phyloP scores from a whole-genome alignment of 2,797 vertebrate species.

The Caiman crocodilus region DNA sequence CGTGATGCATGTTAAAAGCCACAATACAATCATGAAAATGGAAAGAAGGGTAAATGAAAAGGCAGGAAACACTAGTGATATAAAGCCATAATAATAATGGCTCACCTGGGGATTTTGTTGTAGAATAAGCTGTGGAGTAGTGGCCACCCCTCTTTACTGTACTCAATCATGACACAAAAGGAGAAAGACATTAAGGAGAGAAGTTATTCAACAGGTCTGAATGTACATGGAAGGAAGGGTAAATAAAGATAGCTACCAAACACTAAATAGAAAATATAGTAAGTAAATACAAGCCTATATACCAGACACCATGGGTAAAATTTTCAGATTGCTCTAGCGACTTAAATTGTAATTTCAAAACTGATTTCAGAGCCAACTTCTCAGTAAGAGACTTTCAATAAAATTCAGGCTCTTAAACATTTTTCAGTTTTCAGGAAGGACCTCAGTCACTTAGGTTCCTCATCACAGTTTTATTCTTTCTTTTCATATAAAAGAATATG shows the following conservation, averaged over 20 bases:
- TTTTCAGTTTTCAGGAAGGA: background rate
- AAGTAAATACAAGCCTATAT: slow-evolving; percentile 39
- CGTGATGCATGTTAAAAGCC: slow-evolving; percentile 1
- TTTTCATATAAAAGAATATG: background rate
- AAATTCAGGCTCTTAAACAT: background rate
- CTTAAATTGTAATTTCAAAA: background rate
- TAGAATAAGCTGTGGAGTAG: slow-evolving; percentile 89
- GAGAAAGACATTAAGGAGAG: slow-evolving; percentile 82
- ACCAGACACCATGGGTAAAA: background rate
- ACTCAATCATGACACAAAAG: slow-evolving; percentile 76
- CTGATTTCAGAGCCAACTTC: background rate
- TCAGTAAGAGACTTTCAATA: background rate
- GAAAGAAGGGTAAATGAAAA: slow-evolving; percentile 59
- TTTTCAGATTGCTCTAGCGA: background rate
- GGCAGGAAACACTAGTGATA: slow-evolving; percentile 64
- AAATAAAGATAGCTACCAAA: slow-evolving; percentile 34
- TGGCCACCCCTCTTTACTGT: slow-evolving; percentile 90
- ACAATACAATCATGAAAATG: slow-evolving; percentile 69
- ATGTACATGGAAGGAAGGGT: slow-evolving; percentile 40
- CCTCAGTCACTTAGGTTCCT: background rate
- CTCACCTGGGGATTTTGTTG: slow-evolving; percentile 96
- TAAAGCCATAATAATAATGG: slow-evolving; percentile 75
- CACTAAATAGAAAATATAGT: background rate
- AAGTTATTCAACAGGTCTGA: slow-evolving; percentile 78
- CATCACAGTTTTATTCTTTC: background rate